Base-by-base conservation (phyloP, 92 coral and sea anemone genomes). In the Metridium senile region DNA sequence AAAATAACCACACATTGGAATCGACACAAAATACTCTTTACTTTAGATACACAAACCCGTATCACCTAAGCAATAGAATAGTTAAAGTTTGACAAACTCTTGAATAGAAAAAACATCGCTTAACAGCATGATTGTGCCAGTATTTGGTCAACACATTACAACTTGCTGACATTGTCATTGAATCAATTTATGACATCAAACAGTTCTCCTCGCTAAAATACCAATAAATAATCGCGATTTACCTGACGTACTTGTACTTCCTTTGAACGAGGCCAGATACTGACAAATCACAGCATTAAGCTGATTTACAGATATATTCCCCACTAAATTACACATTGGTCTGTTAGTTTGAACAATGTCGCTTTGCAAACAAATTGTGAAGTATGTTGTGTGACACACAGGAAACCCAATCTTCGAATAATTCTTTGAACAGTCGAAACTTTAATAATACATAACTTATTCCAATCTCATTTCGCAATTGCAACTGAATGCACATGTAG, bases 161-260 rank as follows among this genome's bases (percentile, higher is more conserved):
- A 21, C 7, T 61, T 3, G 29, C 22, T 27, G 8, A 23, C 66
- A 1, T 2, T 2, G 31, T 22, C 28, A 6, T 23, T 4, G 6
- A 7, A 26, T 26, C 66, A 11, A 26, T 22, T 54, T 54, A 22
- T 54, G 13, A 39, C n/a, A 39, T 39, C 6, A 54, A 9, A 54
- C 61, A 54, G 22, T 69, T 69, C 39, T 54, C 51, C 54, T n/a
- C 26, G 76, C 76, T 51, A 58, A 71, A 28, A 54, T 28, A 51
- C n/a, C 76, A 71, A 33, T 39, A 29, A 22, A 69, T 69, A 69
- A 52, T 23, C 51, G 32, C 31, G 25, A 27, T 31, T 75, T 75
- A 75, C 39, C 32, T 58, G 9, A 17, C 26, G 52, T 33, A 33
- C 66, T 29, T 58, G 52, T 23, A 72, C 74, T 39, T 58, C 68